Base-by-base conservation (phyloP, 2,888 invertebrate genomes). In the Nephrotoma appendiculata region DNA sequence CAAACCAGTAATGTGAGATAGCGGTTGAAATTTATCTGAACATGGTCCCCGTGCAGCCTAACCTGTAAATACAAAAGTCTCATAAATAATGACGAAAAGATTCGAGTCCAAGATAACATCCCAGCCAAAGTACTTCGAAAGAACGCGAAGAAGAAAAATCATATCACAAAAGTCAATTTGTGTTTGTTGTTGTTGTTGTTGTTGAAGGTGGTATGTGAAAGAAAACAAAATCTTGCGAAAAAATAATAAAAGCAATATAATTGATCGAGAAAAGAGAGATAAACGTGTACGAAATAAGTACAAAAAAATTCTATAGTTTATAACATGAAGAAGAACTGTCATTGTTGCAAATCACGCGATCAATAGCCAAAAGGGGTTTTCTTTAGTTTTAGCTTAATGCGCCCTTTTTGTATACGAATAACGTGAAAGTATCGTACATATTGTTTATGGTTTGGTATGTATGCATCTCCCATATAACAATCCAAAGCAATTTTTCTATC, bases 291-390 rank as follows among this genome's bases (percentile, higher is more conserved):
- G 42, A 42, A 84, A 84, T 42, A 84, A 84, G 84, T 41, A 84
- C 11, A 83, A 42, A 12, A 83, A 83, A 41, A 83, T 41, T 2
- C n/a, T 15, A 84, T 71, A 31, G 71, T 11, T 71, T 71, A 31
- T 15, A 41, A 42, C 15, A 84, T 42, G 43, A 84, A 84, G 84
- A 84, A 84, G 84, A 84, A 84, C 84, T 84, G 84, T 84, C 84
- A 84, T 84, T 84, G 84, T 84, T 84, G 84, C 42, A 84, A 84
- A 41, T 84, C 84, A 84, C 84, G 84, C 84, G 84, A 84, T 84
- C 42, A 84, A 84, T 84, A 43, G 84, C 84, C 84, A 84, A 15
- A 84, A 84, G 84, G 41, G 84, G 41, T 84, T 84, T 84, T 84
- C n/a, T 84, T 6, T 42, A 42, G 12, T 41, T 83, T 12, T 83